These are phyloP conservation scores for Asarcornis scutulata DNA, from an alignment of 2,113 vertebrate genomes.

Conservation along the genomic window DNA sequence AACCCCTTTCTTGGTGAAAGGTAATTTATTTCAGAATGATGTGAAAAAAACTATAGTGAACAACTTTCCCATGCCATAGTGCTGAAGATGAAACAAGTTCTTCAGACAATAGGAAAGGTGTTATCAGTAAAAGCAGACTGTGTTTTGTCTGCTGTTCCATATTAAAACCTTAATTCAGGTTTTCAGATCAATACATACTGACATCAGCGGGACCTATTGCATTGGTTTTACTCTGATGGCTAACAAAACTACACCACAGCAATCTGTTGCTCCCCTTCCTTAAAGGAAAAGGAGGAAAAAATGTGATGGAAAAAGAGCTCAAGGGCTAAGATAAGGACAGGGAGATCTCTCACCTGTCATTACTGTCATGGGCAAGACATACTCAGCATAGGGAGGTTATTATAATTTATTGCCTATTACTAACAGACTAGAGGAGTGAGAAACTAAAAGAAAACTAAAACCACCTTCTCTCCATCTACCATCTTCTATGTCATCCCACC, in stretches of 20 bases:
- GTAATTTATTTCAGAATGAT: not conserved
- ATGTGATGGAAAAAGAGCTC: not conserved
- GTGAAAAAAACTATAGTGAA: not conserved
- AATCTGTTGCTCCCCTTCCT: no score
- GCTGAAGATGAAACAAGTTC: slow-evolving; percentile 7
- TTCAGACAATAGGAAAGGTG: slow-evolving; percentile 22
- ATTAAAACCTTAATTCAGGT: not conserved
- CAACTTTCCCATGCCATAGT: not conserved
- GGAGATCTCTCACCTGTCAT: not conserved
- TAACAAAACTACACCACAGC: no score
- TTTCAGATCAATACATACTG: not conserved
- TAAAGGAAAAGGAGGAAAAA: not conserved
- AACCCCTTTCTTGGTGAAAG: not conserved
- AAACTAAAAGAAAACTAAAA: not conserved
- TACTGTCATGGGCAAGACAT: not conserved
- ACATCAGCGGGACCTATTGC: not conserved
- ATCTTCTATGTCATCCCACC: not conserved
- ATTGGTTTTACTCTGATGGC: no score
- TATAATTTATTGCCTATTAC: not conserved
- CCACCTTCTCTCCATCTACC: not conserved
- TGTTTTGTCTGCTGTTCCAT: slow-evolving; percentile 33
- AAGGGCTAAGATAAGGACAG: not conserved
- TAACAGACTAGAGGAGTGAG: not conserved
- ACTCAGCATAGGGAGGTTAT: not conserved
- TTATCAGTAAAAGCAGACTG: slow-evolving; percentile 24